Base-by-base conservation (phyloP, 2,797 vertebrate genomes). In the Vespertilio murinus region DNA sequence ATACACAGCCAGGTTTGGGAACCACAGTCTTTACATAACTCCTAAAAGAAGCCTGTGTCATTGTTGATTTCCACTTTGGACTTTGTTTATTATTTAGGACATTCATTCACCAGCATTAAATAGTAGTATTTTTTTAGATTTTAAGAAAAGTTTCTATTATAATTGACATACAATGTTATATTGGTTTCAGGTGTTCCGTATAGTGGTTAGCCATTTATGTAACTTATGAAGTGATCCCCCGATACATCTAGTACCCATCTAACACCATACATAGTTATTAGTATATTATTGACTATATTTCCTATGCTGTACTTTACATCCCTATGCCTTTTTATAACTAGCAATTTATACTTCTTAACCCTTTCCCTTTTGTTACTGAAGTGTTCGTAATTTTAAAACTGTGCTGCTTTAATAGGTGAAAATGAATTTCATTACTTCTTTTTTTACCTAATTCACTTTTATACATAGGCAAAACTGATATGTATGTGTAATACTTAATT, bases 1-100 rank as follows among this genome's bases (percentile, higher is more conserved):
- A 45, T 61, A 10, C 6, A 71, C 23, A 81, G 71, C n/a, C 28
- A 56, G n/a, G 42, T 33, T 10, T 80, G 59, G 54, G 33, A 77
- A 20, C 40, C 35, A 16, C 25, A 61, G 49, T 65, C 7, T 59
- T 88, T 42, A 30, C 71, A 16, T 10, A 54, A 9, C 0, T 78
- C 16, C 6, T 73, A 52, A 25, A 33, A 56, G 35, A 75, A 25
- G 2, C 10, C 22, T 42, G 0, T 65, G 1, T 52, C 9, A 22
- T 35, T 70, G 54, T 12, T 14, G 12, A 54, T 90, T 22, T 87
- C 75, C 30, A 28, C 9, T 54, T 56, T 47, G n/a, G 28, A n/a
- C 45, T 95, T 91, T 40, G 33, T 82, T 61, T 91, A 67, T 87
- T 69, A 67, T 90, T 78, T 59, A 80, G 38, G n/a, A 70, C 22